Percentiles rank a stretch among this genome's conserved stretches.
Conservation (phyloP, 2,797 vertebrate genomes). For the Coilia nasus region DNA sequence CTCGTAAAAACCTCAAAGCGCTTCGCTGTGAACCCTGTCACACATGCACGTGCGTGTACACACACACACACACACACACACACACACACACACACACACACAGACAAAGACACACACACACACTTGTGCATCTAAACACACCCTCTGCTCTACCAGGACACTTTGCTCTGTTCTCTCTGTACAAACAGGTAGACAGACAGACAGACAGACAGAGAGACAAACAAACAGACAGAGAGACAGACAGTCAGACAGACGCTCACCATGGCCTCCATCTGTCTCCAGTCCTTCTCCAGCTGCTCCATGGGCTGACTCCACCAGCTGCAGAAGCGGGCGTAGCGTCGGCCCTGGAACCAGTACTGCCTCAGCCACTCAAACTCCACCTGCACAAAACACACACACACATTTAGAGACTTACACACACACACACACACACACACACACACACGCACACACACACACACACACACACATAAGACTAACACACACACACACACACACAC, state of each 20-base stretch:
- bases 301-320: constrained; percentile 94
- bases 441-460: not conserved
- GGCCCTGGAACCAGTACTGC: constrained; percentile 98
- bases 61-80: not conserved
- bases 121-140: not conserved
- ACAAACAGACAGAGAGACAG: constrained; percentile 6
- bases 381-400: constrained; percentile 64
- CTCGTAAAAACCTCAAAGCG: constrained; percentile 24
- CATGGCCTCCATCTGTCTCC: constrained; percentile 93
- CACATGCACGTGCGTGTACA: not conserved
- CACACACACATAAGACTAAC: not conserved
- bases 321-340: constrained; percentile 85
- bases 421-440: not conserved
- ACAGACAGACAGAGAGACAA: constrained; percentile 46
- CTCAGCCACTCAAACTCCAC: constrained; percentile 97
- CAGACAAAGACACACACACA: not conserved
- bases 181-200: constrained; percentile 28
- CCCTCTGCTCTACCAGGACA: constrained; percentile 24
- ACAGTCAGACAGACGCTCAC: constrained; percentile 69
- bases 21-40: not conserved
- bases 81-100: not conserved
- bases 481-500: not conserved
- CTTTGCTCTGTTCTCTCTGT: too few species aligned
- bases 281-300: constrained; percentile 86
- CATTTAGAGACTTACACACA: not conserved